Conservation (phyloP, 1,140 invertebrate genomes). For the Cyclina sinensis region DNA sequence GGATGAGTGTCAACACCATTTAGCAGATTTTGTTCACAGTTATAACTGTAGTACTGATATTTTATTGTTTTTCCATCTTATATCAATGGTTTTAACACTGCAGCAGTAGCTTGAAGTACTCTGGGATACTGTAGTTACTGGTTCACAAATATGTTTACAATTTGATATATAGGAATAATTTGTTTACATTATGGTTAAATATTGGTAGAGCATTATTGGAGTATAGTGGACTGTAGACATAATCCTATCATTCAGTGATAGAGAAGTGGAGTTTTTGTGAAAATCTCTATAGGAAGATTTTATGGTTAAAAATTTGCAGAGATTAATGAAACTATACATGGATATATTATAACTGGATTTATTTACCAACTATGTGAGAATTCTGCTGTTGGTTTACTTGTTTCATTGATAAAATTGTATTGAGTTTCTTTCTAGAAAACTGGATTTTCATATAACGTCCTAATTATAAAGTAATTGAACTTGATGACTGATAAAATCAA, state of each 20-base stretch:
- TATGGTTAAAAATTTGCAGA: no score
- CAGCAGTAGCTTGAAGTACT: no score
- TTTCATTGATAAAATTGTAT: no score
- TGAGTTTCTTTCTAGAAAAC: not conserved
- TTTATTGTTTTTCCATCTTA: no score
- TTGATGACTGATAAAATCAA: no score
- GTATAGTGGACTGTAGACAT: not conserved
- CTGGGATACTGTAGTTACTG: not conserved
- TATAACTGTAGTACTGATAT: no score
- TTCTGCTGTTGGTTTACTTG: no score
- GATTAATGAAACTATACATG: no score
- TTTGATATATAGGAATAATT: not conserved
- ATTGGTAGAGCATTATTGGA: not conserved
- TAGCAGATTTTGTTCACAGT: not conserved
- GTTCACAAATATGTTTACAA: not conserved
- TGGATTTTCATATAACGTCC: not conserved
- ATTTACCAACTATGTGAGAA: no score
- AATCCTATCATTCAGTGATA: not conserved
- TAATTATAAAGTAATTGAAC: no score
- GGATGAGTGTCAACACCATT: not conserved
- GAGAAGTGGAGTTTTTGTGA: not conserved
- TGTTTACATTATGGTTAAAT: not conserved
- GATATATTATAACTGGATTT: not conserved
- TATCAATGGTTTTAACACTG: no score
- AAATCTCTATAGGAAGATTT: not conserved